Percentiles rank a stretch among this genome's conserved stretches.
Conservation (phyloP, 1,140 invertebrate species). For the Drosophila setifemur region DNA sequence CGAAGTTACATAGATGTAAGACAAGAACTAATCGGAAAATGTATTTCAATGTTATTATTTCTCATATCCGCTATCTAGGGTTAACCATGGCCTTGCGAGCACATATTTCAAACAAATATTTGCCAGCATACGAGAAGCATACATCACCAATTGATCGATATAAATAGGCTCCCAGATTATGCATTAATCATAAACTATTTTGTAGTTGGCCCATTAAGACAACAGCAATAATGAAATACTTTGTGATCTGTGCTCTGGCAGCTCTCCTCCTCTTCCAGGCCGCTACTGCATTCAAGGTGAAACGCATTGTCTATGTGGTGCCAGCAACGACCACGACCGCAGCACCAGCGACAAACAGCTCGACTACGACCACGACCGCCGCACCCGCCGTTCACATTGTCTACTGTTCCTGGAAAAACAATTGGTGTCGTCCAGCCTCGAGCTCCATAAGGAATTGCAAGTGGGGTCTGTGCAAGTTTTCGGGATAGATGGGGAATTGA, state of each 20-base stretch:
- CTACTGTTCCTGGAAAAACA: conserved; percentile 35
- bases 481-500: conserved; percentile 1
- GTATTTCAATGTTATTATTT: too few relatives aligned
- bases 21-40: neutral
- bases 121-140: neutral
- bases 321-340: neutral
- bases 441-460: conserved; percentile 11
- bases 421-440: conserved; percentile 21
- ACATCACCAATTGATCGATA: neutral
- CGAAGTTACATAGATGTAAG: neutral
- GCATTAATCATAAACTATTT: neutral
- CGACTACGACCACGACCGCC: neutral
- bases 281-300: conserved; percentile 6
- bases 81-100: neutral
- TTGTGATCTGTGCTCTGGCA: conserved; percentile 16
- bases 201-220: neutral
- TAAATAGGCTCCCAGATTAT: conserved; percentile 1
- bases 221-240: conserved; percentile 9
- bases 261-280: conserved; percentile 19
- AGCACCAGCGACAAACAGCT: neutral
- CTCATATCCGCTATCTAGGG: too few relatives aligned
- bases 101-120: conserved; percentile 3
- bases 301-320: conserved; percentile 16
- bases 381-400: neutral
- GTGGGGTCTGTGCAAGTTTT: conserved; percentile 23